Percentiles rank a stretch among this genome's conserved stretches.
These are phyloP conservation scores for Flexamia atlantica DNA, from an alignment of 2,888 invertebrate species.

Conservation along the genomic window DNA sequence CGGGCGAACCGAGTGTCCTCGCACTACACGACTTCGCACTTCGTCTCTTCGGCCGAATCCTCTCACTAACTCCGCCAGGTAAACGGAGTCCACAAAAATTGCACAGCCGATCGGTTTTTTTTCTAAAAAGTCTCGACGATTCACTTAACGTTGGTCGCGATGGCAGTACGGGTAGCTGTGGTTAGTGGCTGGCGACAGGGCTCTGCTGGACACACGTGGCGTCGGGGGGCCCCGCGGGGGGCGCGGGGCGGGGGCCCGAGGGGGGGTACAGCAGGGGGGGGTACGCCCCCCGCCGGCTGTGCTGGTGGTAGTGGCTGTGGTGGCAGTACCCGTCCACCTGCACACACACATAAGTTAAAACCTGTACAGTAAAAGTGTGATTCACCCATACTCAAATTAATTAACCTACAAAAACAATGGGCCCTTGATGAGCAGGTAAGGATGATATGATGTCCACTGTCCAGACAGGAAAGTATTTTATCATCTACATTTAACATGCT, in stretches of 20 bases:
- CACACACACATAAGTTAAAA: too few species aligned
- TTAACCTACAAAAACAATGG: too few species aligned
- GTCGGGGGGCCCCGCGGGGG: constrained; percentile 76
- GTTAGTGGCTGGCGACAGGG: constrained; percentile 93
- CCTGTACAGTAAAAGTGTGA: too few species aligned
- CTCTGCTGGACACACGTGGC: constrained; percentile 94
- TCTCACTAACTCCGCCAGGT: not conserved
- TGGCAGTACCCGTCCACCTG: constrained; percentile 66
- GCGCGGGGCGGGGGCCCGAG: constrained; percentile 65
- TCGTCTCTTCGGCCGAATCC: not conserved
- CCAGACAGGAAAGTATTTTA: too few species aligned
- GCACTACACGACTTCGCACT: constrained; percentile 6
- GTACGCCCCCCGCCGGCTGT: constrained; percentile 8
- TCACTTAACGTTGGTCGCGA: not conserved
- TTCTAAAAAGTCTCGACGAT: constrained; percentile 10
- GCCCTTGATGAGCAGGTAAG: too few species aligned
- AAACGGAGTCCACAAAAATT: constrained; percentile 38
- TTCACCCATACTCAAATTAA: too few species aligned
- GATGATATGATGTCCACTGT: too few species aligned
- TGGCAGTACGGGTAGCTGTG: constrained; percentile 15
- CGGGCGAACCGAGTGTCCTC: not conserved
- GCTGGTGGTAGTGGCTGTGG: constrained; percentile 62
- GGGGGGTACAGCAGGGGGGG: constrained; percentile 42
- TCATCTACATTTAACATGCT: too few species aligned
- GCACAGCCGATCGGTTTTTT: constrained; percentile 49